A percentile compares a stretch with the other conserved stretches of the same genome.
phyloP scores from a whole-genome alignment of 2,888 invertebrate species.

The Hipparchia sbordonii region DNA sequence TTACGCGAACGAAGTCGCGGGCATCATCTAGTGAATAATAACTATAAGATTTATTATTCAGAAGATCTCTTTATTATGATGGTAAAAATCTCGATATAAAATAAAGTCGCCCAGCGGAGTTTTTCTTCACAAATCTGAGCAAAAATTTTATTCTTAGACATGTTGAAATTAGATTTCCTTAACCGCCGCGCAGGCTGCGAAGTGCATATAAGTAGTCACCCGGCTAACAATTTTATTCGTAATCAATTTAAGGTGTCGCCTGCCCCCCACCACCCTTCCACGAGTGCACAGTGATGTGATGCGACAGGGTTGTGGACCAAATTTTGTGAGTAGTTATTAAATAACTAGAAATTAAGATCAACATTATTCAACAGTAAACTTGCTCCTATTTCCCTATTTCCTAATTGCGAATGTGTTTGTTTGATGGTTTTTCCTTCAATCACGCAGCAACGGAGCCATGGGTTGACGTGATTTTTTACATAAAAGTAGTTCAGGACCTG shows the following conservation, averaged over 20 bases:
- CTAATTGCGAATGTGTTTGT: too few species aligned
- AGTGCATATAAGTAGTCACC: constrained; percentile 72
- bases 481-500: too few species aligned
- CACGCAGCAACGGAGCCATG: too few species aligned
- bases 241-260: constrained; percentile 71
- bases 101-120: constrained; percentile 9
- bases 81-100: not conserved
- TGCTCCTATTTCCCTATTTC: too few species aligned
- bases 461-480: too few species aligned
- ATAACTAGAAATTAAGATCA: too few species aligned
- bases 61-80: not conserved
- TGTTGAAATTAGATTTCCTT: constrained; percentile 65
- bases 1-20: too few species aligned
- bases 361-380: too few species aligned
- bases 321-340: not conserved
- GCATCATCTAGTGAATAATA: too few species aligned
- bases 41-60: too few species aligned
- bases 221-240: constrained; percentile 72
- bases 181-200: constrained; percentile 51
- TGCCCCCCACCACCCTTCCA: constrained; percentile 44
- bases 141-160: constrained; percentile 37
- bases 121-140: constrained; percentile 14
- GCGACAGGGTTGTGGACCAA: not conserved
- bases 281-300: constrained; percentile 27
- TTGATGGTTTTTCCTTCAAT: too few species aligned